Evolutionary conservation across 2,797 vertebrate genomes (phyloP).

Genomic region (Falco rusticolus): DNA sequence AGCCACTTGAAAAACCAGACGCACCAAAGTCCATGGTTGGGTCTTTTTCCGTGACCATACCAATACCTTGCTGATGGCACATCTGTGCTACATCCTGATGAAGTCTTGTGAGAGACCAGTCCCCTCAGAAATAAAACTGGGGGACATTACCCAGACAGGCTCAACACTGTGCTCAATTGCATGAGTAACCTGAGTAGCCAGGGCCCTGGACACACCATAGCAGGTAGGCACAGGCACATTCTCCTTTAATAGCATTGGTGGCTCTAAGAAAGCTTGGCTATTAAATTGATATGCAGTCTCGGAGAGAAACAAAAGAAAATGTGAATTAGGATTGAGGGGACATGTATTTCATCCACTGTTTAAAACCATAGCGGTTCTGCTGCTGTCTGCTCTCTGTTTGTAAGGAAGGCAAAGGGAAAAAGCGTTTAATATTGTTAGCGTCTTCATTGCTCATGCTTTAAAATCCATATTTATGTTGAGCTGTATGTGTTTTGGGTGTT

Average conservation of each 20-base stretch:
- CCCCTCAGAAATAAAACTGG: neutral
- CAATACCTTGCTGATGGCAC: neutral
- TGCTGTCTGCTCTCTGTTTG: neutral
- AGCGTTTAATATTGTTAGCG: neutral
- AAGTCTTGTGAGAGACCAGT: neutral
- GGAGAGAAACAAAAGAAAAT: neutral
- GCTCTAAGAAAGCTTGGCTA: neutral
- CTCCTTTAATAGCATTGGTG: neutral
- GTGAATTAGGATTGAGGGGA: neutral
- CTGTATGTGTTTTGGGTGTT: neutral
- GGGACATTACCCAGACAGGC: neutral
- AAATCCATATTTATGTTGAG: neutral
- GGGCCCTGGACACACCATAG: no score
- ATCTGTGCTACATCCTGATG: neutral
- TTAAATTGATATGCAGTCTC: neutral
- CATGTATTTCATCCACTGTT: neutral
- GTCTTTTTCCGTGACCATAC: neutral
- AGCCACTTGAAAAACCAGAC: neutral
- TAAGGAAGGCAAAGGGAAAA: neutral
- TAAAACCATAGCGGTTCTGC: fast-evolving
- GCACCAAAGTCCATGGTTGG: neutral
- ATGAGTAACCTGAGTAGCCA: neutral
- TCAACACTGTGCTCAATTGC: neutral
- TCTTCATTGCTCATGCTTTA: neutral
- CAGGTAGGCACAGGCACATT: neutral